Base-by-base conservation (phyloP, 1,140 invertebrate species). In the Drosophila guanche region DNA sequence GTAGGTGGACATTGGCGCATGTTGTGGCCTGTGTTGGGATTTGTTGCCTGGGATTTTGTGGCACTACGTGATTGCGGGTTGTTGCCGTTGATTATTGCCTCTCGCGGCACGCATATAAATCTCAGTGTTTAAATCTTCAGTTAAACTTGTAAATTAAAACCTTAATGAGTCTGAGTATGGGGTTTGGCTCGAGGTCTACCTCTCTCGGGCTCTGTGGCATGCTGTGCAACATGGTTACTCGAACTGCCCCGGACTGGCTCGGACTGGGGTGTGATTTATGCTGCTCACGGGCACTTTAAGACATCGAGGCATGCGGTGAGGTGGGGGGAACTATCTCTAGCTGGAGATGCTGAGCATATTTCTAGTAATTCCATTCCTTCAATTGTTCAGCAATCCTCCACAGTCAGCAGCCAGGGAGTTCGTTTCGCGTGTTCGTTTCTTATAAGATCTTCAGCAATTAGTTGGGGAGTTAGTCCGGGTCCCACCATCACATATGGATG, bases 121-220 rank as follows among this genome's bases (percentile, higher is more conserved):
- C 78, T 76, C 65, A 47, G 66, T 81, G 81, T 76, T 88, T 88
- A 78, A 86, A 78, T 78, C 83, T 62, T 74, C 37, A 62, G 58
- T 69, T 59, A 69, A 88, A 75, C 83, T 86, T 86, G 81, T 86
- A 86, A 86, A 86, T 86, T 88, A 86, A 86, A 88, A 77, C 81
- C 81, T 70, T 86, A 86, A 86, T 86, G 81, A 85, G 81, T 80
- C 67, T 76, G 62, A 46, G 59, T 68, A 55, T 66, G 78, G 55
- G 45, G 29, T 33, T 47, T 42, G 29, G 5, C 29, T 25, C 40
- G 7, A n/a, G 40, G 10, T 43, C 33, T 16, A 10, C 8, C 23
- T 46, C 51, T 43, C 29, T 14, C n/a, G 4, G 23, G 40, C 51
- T 48, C 14, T 37, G 50, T 7, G 20, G 14, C 76, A 74, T 45